These are phyloP conservation scores for Botia kubotai DNA, from an alignment of 2,797 vertebrate genomes.

Conservation along the genomic window DNA sequence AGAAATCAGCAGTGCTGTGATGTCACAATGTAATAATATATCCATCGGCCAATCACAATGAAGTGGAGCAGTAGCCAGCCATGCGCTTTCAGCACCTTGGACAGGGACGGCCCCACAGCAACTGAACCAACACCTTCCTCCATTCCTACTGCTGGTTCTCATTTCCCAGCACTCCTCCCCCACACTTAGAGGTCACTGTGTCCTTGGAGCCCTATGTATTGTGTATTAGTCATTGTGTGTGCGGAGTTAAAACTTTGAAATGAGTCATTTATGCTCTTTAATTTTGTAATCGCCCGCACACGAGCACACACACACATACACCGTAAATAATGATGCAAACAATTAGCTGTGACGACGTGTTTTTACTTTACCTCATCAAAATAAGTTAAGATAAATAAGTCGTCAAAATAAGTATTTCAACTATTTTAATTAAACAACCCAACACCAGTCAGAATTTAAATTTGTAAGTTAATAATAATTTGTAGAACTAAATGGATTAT, in stretches of 20 bases:
- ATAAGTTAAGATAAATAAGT: too few species aligned
- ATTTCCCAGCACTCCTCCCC: conserved; percentile 16
- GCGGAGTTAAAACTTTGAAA: neutral
- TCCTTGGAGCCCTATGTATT: conserved; percentile 36
- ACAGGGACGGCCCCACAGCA: conserved; percentile 15
- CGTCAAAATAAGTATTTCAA: too few species aligned
- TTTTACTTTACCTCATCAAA: too few species aligned
- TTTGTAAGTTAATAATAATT: too few species aligned
- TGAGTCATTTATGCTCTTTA: neutral
- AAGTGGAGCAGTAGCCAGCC: neutral
- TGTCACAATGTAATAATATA: conserved; percentile 23
- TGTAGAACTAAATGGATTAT: too few species aligned
- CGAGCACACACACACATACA: neutral
- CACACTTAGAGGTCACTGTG: conserved; percentile 37
- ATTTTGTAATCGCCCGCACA: neutral
- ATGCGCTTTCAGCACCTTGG: conserved; percentile 49
- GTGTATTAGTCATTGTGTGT: conserved; percentile 29
- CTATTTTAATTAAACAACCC: too few species aligned
- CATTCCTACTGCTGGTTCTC: conserved; percentile 2
- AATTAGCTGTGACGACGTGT: too few species aligned
- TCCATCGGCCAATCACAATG: conserved; percentile 14
- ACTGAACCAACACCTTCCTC: neutral
- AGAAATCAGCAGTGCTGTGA: conserved; percentile 23
- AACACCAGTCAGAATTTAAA: too few species aligned
- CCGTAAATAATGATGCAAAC: too few species aligned